phyloP scores from a whole-genome alignment of 2,797 vertebrate genomes.

The Hoplostethus atlanticus region DNA sequence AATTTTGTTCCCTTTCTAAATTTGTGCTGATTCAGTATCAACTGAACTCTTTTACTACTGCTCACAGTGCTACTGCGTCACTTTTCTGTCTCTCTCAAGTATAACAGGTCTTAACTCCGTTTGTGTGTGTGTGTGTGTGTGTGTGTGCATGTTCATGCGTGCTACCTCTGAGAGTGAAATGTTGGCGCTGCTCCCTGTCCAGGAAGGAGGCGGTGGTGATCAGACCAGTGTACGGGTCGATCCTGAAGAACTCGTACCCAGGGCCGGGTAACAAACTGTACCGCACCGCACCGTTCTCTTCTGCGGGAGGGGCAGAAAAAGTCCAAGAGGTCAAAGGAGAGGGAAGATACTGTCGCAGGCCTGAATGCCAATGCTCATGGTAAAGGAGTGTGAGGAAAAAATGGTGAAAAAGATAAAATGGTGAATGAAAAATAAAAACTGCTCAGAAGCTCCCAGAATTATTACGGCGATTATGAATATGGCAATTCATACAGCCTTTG shows the following conservation, averaged over 20 bases:
- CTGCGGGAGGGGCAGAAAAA: slow-evolving; percentile 56
- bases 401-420: not conserved
- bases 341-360: too few relatives aligned
- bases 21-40: too few relatives aligned
- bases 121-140: slow-evolving; percentile 14
- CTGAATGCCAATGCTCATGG: too few relatives aligned
- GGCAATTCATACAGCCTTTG: not conserved
- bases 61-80: too few relatives aligned
- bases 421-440: not conserved
- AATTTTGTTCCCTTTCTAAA: too few relatives aligned
- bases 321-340: not conserved
- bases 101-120: not conserved
- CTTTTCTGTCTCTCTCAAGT: not conserved
- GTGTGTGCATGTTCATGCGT: not conserved
- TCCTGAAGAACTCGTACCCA: slow-evolving; percentile 88
- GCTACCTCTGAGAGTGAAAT: slow-evolving; percentile 89
- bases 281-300: slow-evolving; percentile 78
- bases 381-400: not conserved
- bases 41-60: too few relatives aligned
- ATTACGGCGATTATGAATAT: not conserved
- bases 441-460: not conserved
- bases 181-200: slow-evolving; percentile 89
- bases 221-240: slow-evolving; percentile 88
- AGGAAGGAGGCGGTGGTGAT: slow-evolving; percentile 84
- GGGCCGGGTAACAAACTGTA: slow-evolving; percentile 87